A percentile compares a stretch with the other conserved stretches of the same genome.
These are phyloP conservation scores for Carterocephalus palaemon DNA, from an alignment of 2,888 invertebrate genomes.

Conservation along the genomic window DNA sequence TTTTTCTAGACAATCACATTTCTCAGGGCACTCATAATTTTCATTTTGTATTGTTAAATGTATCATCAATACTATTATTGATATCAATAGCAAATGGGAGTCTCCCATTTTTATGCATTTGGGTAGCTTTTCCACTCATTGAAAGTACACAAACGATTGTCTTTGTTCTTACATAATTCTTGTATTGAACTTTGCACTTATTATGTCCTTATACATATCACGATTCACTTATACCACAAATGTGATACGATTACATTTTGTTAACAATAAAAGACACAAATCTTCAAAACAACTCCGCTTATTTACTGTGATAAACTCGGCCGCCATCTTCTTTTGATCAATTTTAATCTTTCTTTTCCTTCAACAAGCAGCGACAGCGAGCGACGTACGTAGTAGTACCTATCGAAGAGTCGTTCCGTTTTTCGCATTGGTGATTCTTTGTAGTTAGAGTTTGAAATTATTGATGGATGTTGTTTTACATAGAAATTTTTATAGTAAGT, in stretches of 20 bases:
- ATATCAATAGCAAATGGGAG: slow-evolving; percentile 67
- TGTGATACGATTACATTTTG: slow-evolving; percentile 53
- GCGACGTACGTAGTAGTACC: too few relatives aligned
- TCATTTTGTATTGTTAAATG: slow-evolving; percentile 54
- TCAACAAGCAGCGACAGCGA: too few relatives aligned
- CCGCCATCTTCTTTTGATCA: slow-evolving; percentile 63
- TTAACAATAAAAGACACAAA: slow-evolving; percentile 35
- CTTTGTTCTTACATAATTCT: slow-evolving; percentile 68
- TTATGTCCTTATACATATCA: slow-evolving; percentile 42
- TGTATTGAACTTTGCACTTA: slow-evolving; percentile 38
- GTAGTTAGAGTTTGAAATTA: too few relatives aligned
- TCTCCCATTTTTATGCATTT: slow-evolving; percentile 75
- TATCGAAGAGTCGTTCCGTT: too few relatives aligned
- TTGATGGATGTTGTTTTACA: too few relatives aligned
- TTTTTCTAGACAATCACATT: slow-evolving; percentile 85
- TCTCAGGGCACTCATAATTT: slow-evolving; percentile 80
- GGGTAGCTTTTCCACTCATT: slow-evolving; percentile 58
- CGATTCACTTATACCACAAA: slow-evolving; percentile 48
- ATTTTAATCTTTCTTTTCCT: slow-evolving; percentile 6
- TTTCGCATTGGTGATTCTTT: too few relatives aligned
- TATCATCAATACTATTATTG: slow-evolving; percentile 51
- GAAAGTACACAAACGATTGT: slow-evolving; percentile 44
- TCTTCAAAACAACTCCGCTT: slow-evolving; percentile 52
- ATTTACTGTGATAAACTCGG: slow-evolving; percentile 54
- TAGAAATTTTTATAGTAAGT: too few relatives aligned